Evolutionary conservation across 1,140 invertebrate species (phyloP).

Genomic region (Drosophila ogumai): DNA sequence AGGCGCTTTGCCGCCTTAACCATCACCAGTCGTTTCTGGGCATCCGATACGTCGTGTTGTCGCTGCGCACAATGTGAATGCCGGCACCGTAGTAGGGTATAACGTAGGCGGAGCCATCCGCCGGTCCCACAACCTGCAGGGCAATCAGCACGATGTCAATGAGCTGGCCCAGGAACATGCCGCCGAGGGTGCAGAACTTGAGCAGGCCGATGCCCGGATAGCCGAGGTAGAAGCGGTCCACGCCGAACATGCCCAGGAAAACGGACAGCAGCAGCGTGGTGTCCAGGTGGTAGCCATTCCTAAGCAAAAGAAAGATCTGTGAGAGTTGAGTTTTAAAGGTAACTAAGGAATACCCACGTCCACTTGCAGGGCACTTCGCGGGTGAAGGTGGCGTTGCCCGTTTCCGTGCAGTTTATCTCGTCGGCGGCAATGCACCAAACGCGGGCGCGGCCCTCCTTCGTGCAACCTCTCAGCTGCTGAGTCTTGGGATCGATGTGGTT

Average conservation of each 20-base stretch:
- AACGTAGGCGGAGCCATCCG: constrained; percentile 97
- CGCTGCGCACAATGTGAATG: constrained; percentile 91
- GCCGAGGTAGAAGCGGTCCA: constrained; percentile 98
- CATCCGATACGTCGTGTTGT: constrained; percentile 94
- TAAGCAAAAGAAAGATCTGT: constrained; percentile 85
- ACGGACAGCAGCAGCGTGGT: constrained; percentile 96
- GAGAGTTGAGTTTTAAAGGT: background rate
- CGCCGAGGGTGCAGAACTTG: constrained; percentile 97
- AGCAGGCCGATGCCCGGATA: constrained; percentile 97
- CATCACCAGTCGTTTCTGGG: constrained; percentile 92
- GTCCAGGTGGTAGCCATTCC: constrained; percentile 97
- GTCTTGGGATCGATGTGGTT: constrained; percentile 95
- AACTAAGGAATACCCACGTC: constrained; percentile 90
- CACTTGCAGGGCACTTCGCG: constrained; percentile 95
- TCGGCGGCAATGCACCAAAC: constrained; percentile 93
- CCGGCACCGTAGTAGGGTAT: constrained; percentile 94
- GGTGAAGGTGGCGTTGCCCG: constrained; percentile 92
- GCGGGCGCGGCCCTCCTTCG: constrained; percentile 87
- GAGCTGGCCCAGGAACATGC: constrained; percentile 98
- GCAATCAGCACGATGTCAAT: constrained; percentile 98
- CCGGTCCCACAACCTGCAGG: constrained; percentile 94
- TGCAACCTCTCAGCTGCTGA: constrained; percentile 94
- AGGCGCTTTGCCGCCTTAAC: constrained; percentile 54
- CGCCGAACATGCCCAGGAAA: constrained; percentile 98
- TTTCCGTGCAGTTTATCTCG: constrained; percentile 92